phyloP scores from a whole-genome alignment of 2,797 vertebrate genomes.

The Pantherophis alleghaniensis region DNA sequence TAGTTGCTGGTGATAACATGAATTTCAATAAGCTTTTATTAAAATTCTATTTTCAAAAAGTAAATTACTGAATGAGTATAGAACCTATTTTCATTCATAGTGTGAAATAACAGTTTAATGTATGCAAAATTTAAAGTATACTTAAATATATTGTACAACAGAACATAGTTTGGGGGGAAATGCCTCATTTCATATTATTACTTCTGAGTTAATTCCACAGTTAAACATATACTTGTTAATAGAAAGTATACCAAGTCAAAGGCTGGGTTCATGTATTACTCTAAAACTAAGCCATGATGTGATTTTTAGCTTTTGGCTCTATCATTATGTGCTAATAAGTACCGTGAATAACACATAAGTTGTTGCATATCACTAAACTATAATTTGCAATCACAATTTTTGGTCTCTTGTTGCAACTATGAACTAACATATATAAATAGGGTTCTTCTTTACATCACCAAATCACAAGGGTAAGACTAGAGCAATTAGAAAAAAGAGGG shows the following conservation, averaged over 20 bases:
- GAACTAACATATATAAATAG: background rate
- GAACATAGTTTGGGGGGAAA: background rate
- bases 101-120: slow-evolving; percentile 33
- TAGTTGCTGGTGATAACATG: slow-evolving; percentile 44
- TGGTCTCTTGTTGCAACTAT: background rate
- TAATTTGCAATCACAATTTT: background rate
- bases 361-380: background rate
- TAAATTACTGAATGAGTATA: slow-evolving; percentile 41
- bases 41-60: slow-evolving; percentile 39
- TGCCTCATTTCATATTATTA: background rate
- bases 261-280: background rate
- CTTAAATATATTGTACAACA: background rate
- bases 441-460: background rate
- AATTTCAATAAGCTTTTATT: slow-evolving; percentile 49
- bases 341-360: background rate
- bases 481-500: background rate
- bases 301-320: background rate
- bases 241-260: background rate
- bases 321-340: background rate
- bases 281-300: background rate
- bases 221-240: background rate
- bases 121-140: slow-evolving; percentile 25
- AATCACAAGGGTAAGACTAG: background rate
- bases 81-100: slow-evolving; percentile 45
- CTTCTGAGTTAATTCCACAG: background rate